Base-by-base conservation (phyloP, 2,113 vertebrate genomes). In the Calyptommatus sinebrachiatus region DNA sequence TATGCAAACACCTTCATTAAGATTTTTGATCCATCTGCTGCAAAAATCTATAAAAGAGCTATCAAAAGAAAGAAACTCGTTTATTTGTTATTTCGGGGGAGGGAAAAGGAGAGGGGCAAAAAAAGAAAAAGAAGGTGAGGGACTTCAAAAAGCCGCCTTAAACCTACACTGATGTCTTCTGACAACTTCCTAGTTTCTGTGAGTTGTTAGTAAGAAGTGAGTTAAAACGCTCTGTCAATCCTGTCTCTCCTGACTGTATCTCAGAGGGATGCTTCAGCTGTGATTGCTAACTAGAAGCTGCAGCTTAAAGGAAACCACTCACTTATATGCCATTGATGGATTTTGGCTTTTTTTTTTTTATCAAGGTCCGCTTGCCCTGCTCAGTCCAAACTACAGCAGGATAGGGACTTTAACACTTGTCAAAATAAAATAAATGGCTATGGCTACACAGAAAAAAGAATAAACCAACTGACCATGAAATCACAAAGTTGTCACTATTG, bases 21-120 rank as follows among this genome's bases (percentile, higher is more conserved):
- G 83, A 77, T 76, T 71, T 93, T 93, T 89, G 78, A 92, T 84
- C 65, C 82, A 89, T 83, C 77, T 87, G 82, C 81, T 89, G 45
- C 73, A 88, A 83, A 80, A 78, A 91, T 71, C 77, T 90, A 85
- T 86, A 85, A 90, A 91, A 87, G 53, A 85, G 29, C 70, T 89
- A 83, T 84, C 79, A 77, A 87, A 76, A 84, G 67, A 88, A 5
- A 12, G 29, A 50, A 83, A 81, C 57, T 71, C 84, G 71, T 83
- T n/a, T 88, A 89, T 78, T 87, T 82, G 29, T 82, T 92, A 80
- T 85, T 90, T 89, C 78, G 84, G 84, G 77, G 91, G 88, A 79
- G 69, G 69, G 63, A 31, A 22, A 16, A 80, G 71, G 63, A 16
- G 65, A 16, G 65, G 4, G n/a, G 53, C 12, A 50, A 2, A 2